Evolutionary conservation across 2,113 vertebrate species (phyloP), one percentile per base, ranked within the genome.

Genomic region (Numida meleagris): DNA sequence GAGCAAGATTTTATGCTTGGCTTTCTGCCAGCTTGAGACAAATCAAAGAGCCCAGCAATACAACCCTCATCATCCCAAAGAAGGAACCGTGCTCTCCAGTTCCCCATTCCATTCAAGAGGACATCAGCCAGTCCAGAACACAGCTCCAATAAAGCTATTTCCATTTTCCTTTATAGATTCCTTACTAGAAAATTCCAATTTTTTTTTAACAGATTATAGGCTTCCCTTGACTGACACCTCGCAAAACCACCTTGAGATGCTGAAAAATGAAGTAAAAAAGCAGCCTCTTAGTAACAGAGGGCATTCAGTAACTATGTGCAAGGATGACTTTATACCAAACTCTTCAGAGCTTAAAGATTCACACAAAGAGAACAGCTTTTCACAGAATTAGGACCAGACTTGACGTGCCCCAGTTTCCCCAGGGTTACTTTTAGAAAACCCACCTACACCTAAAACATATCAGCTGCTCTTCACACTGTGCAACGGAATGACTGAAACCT

Each of bases 361-460:
- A 38, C 53, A 72, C 74, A 61, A 72, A 14, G 21, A 90, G 57
- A 88, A 20, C 59, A 88, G 79, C 46, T 86, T 81, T 67, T 17
- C 91, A 61, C 80, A 78, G 92, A 91, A 90, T n/a, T 34, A 72
- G 58, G 72, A 90, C 68, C 94, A 94, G 90, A 90, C 86, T 75
- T 86, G 76, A 93, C 73, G 88, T 91, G 93, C 25, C 85, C 89
- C 61, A 86, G 23, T 96, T 93, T 96, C 86, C 73, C 76, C 77
- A 94, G 88, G 88, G 94, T 96, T 92, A 83, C 80, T 86, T 74
- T 59, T 17, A 50, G 51, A 88, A 93, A 90, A 5, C 3, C 2
- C 42, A 71, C 83, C 51, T 71, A 68, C n/a, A 31, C 76, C 81
- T 75, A 9, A 82, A 92, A 55, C 66, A 82, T 53, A 84, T 59